Evolutionary conservation across 2,888 invertebrate species (phyloP).

Genomic region (Ceramica pisi): DNA sequence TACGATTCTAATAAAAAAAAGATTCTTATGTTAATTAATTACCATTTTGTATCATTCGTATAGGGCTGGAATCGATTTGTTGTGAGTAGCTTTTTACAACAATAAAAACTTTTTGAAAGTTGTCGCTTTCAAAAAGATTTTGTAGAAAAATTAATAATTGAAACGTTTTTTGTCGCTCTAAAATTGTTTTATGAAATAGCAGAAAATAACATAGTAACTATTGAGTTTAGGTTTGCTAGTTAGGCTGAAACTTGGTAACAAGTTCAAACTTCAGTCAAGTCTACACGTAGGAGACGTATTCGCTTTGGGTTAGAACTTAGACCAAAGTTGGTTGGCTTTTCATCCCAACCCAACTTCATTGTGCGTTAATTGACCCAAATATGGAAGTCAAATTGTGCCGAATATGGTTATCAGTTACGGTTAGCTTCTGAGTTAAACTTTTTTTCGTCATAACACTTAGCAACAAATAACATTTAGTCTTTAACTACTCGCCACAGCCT

Average conservation of each 20-base stretch:
- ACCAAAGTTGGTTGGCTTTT: constrained; percentile 21
- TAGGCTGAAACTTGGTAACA: background rate
- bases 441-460: background rate
- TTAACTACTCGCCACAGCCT: background rate
- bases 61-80: too few relatives aligned
- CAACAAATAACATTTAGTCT: too few relatives aligned
- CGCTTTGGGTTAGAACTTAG: background rate
- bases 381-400: background rate
- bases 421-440: background rate
- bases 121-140: too few relatives aligned
- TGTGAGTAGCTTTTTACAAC: too few relatives aligned
- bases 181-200: background rate
- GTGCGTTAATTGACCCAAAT: constrained; percentile 19
- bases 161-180: too few relatives aligned
- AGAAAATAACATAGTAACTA: background rate
- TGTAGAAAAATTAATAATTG: too few relatives aligned
- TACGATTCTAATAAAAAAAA: too few relatives aligned
- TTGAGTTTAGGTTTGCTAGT: background rate
- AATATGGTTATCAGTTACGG: constrained; percentile 19
- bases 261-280: constrained; percentile 4
- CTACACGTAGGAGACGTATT: background rate
- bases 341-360: constrained; percentile 7
- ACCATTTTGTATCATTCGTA: too few relatives aligned
- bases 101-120: too few relatives aligned
- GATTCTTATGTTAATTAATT: too few relatives aligned